Evolutionary conservation across 2,888 invertebrate species (phyloP), one percentile per base, ranked within the genome.

Genomic region (Cephonodes hylas): DNA sequence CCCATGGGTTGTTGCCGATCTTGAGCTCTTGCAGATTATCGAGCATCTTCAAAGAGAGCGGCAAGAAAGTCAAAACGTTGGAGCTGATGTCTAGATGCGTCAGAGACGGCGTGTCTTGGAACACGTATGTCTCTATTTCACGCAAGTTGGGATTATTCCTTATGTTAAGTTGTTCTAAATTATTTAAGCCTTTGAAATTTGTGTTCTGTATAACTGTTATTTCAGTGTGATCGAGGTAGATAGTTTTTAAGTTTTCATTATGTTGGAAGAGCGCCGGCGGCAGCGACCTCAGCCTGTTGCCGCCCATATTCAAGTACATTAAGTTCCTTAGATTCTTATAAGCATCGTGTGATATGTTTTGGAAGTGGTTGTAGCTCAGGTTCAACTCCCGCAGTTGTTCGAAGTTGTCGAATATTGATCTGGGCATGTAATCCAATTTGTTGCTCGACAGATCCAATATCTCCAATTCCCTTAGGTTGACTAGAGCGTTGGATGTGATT

Each of bases 1-100:
- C 94, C 95, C 96, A 97, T 27, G 95, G 95, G 82, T 98, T 98
- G 62, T 94, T 94, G 38, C 94, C 91, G 69, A 97, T 93, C 69
- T 94, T 94, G 27, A 97, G 84, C 66, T 94, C 93, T 70, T 93
- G 88, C 61, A 97, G 85, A 57, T 93, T 86, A 6, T 93, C 90
- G 61, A 97, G 88, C 73, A 94, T 93, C 60, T 94, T 93, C 60
- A 98, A 81, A 15, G 96, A 95, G 61, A 93, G 91, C 23, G 97
- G 97, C 72, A 97, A 85, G 75, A 94, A 95, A 38, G 94, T 94
- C 73, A 97, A 83, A 59, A 93, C 93, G 85, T 97, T 97, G 63
- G 94, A 93, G 66, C 94, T 95, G 64, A 97, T 91, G 80, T 96
- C 95, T 66, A 97, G 86, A 59, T 93, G 92, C 67, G 94, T 93